phyloP scores from a whole-genome alignment of 2,888 invertebrate genomes.

The Unio delphinus region DNA sequence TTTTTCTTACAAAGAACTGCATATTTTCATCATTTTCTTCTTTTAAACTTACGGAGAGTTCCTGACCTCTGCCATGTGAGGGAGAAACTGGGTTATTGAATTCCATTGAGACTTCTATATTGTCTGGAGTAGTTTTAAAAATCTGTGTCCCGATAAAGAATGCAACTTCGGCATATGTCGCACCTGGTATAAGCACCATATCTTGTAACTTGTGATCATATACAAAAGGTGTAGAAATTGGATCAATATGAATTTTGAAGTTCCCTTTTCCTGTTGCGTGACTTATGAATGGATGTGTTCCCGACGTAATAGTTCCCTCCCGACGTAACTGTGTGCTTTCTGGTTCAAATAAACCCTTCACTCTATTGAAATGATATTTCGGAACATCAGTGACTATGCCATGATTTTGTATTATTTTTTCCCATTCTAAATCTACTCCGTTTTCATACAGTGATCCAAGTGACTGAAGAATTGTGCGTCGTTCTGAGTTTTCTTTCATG shows the following conservation, averaged over 20 bases:
- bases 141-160: conserved; percentile 22
- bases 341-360: conserved; percentile 22
- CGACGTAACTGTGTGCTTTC: conserved; percentile 12
- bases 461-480: conserved; percentile 16
- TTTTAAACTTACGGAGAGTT: background rate
- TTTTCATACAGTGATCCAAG: conserved; percentile 24
- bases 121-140: background rate
- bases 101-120: background rate
- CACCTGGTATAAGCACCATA: conserved; percentile 34
- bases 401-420: conserved; percentile 14
- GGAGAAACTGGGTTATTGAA: background rate
- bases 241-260: conserved; percentile 21
- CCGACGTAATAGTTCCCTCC: conserved; percentile 12
- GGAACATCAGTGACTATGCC: conserved; percentile 27
- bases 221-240: conserved; percentile 31
- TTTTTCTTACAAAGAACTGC: background rate
- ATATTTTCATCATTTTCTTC: background rate
- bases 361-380: conserved; percentile 39
- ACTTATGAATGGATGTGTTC: conserved; percentile 9
- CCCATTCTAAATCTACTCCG: conserved; percentile 28
- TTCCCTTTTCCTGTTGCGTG: background rate
- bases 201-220: conserved; percentile 35
- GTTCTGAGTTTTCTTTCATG: conserved; percentile 27
- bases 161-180: conserved; percentile 35
- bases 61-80: background rate